Percentiles rank a stretch among this genome's conserved stretches.
phyloP scores from a whole-genome alignment of 2,888 invertebrate species.

The Athripsodes cinereus region DNA sequence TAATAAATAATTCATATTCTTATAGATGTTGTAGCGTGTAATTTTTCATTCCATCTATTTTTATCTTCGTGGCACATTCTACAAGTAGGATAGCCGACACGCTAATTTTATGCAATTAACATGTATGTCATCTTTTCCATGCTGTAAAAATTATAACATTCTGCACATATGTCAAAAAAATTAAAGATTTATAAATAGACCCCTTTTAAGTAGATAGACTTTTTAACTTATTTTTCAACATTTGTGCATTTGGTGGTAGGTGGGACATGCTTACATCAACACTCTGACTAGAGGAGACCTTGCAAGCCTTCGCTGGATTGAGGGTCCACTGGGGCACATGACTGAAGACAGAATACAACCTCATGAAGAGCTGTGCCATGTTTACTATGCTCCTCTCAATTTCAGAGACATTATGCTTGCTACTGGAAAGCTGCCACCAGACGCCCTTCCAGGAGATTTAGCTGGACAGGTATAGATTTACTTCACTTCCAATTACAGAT shows the following conservation, averaged over 20 bases:
- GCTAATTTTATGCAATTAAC: no score
- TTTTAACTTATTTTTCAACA: no score
- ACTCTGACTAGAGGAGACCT: constrained; percentile 89
- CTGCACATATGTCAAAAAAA: no score
- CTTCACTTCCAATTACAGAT: no score
- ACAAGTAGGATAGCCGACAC: no score
- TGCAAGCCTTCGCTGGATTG: constrained; percentile 89
- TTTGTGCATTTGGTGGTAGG: constrained; percentile 53
- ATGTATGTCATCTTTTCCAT: no score
- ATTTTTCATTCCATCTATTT: no score
- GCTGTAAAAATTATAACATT: no score
- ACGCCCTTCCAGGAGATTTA: constrained; percentile 87
- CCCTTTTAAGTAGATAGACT: no score
- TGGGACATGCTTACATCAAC: constrained; percentile 94
- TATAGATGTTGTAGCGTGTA: not conserved
- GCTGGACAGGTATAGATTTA: constrained; percentile 52
- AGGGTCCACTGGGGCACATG: constrained; percentile 68
- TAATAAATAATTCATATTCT: constrained; percentile 3
- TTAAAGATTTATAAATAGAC: no score
- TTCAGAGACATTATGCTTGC: constrained; percentile 99
- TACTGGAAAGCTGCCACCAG: constrained; percentile 93
- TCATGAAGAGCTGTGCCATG: constrained; percentile 67
- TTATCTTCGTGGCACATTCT: no score
- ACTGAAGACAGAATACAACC: constrained; percentile 36
- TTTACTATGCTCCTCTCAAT: constrained; percentile 92